Evolutionary conservation across 2,888 invertebrate species (phyloP), one percentile per base, ranked within the genome.

Genomic region (Dolichopus griseipennis): DNA sequence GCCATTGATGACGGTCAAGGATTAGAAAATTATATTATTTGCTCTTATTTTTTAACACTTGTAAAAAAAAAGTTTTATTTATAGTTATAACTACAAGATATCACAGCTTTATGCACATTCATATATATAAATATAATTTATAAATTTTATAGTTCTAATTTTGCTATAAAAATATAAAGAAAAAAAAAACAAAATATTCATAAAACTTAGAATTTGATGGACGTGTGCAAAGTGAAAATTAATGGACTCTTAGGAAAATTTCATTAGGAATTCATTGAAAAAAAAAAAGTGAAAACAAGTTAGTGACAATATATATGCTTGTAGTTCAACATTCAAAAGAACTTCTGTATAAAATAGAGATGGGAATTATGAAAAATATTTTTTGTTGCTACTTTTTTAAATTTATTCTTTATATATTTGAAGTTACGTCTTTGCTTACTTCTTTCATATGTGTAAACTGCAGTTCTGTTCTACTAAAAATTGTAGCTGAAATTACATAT

Each of bases 221-320:
- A 67, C 64, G 66, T 65, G 69, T 67, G 52, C 69, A 67, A 69
- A 69, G 66, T 66, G 67, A 64, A 67, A 67, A 69, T 64, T 69
- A 69, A 69, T 69, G 66, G 66, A 69, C 64, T 69, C 18, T 52
- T 41, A 62, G 65, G 22, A 67, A 69, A 52, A 62, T 65, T 65
- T 43, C 63, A 67, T 65, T 65, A 65, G 43, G 62, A 65, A 65
- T 65, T 65, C 52, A 67, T 67, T 69, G 52, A 65, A 61, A 33
- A 66, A 20, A 41, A 21, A 15, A 20, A 65, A 27, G n/a, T n/a
- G 22, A 62, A 12, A 21, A 62, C 6, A 9, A 62, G 12, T 37
- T 7, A 37, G 8, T 37, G 12, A 8, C 37, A 37, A 37, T 37
- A 5, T n/a, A n/a, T n/a, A n/a, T n/a, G n/a, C n/a, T n/a, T n/a